Evolutionary conservation across 2,113 vertebrate species (phyloP), one percentile per base, ranked within the genome.

Genomic region (Apeltes quadracus): DNA sequence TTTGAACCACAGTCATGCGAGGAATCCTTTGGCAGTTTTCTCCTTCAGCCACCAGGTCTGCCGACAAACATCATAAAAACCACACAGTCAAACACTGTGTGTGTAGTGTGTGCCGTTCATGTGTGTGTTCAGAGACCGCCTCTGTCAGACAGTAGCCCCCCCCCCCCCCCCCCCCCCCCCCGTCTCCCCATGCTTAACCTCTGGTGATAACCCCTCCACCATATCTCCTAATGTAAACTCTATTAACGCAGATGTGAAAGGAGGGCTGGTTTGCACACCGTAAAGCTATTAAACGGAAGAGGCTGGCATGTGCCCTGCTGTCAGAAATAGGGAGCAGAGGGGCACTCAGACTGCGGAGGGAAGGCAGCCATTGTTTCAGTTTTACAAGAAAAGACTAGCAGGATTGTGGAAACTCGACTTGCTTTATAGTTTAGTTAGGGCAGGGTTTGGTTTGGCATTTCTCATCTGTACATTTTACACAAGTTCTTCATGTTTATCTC

Each of bases 41-140:
- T n/a, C 76, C 82, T 70, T 75, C 43, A 66, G 69, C 78, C 76
- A 55, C 50, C 64, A 73, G 62, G 55, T 83, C 84, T 76, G 84
- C 87, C 34, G 50, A 68, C 88, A 92, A 91, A 90, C 87, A 82
- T 79, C 85, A 84, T 92, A 92, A 91, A 50, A 91, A 85, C 68
- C 4, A 0, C 77, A 50, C 67, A 36, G 51, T 72, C 63, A 88
- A 86, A 86, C 66, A 61, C 18, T 77, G 75, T 55, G 63, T 68
- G 64, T 81, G 59, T 74, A 78, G 81, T 86, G 85, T 87, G 80
- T 83, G 27, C 58, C 51, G 53, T 46, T 54, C 25, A 23, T 65
- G 70, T 84, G 81, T 79, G 75, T 34, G 41, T 43, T 67, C 53
- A 70, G 56, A 75, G 88, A 68, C 72, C 79, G 69, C 80, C 82